Conservation (phyloP, 2,797 vertebrate genomes). For the Neoniphon sammara region DNA sequence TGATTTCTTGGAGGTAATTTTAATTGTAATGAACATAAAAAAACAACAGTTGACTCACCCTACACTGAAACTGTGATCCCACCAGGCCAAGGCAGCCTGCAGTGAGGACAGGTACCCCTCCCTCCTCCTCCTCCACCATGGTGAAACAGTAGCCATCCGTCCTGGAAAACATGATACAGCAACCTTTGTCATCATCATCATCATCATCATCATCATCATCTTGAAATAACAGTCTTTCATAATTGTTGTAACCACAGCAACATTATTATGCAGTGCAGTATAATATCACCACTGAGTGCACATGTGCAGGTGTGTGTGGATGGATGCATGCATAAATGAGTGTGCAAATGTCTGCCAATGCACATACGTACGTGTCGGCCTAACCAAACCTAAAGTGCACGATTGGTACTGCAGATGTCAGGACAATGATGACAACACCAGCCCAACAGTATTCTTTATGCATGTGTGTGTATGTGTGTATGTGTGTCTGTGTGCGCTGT, state of each 20-base stretch:
- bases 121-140: slow-evolving; percentile 96
- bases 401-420: not conserved
- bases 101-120: slow-evolving; percentile 87
- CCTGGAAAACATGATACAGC: slow-evolving; percentile 73
- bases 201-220: not conserved
- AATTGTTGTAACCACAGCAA: not conserved
- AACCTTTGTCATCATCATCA: not conserved
- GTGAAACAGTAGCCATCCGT: slow-evolving; percentile 97
- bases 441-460: not conserved
- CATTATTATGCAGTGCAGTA: not conserved
- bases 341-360: not conserved
- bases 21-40: not conserved
- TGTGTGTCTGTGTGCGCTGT: not conserved
- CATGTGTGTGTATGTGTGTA: not conserved
- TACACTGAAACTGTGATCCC: slow-evolving; percentile 96
- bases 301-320: no score
- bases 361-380: not conserved
- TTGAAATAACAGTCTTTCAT: no score
- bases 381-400: not conserved
- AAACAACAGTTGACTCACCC: slow-evolving; percentile 80
- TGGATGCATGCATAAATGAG: not conserved
- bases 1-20: not conserved
- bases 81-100: slow-evolving; percentile 92
- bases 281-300: not conserved
- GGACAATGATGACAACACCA: not conserved